Evolutionary conservation across 2,888 invertebrate genomes (phyloP).

Genomic region (Acanthopleura granulata): DNA sequence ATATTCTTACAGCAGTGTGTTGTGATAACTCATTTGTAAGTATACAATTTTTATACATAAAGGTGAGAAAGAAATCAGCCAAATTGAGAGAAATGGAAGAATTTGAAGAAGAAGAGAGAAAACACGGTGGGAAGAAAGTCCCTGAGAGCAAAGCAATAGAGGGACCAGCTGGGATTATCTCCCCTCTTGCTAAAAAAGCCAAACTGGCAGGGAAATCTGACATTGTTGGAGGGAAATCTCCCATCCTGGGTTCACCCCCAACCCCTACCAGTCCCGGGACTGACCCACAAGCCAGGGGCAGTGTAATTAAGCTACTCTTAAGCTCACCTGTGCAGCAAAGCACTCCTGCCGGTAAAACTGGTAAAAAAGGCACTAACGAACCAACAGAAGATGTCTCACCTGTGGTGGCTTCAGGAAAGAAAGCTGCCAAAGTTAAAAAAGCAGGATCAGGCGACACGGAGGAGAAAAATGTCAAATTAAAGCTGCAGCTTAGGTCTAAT

Average conservation of each 20-base stretch:
- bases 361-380: neutral
- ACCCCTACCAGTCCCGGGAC: neutral
- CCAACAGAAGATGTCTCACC: neutral
- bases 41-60: neutral
- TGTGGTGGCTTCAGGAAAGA: neutral
- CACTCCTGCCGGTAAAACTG: slow-evolving; percentile 30
- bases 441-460: neutral
- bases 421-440: slow-evolving; percentile 3
- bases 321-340: slow-evolving; percentile 53
- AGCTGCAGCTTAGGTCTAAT: neutral
- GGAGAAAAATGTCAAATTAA: neutral
- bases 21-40: no score
- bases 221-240: neutral
- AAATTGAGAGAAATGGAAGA: slow-evolving; percentile 94
- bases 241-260: neutral
- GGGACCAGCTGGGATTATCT: neutral
- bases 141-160: slow-evolving; percentile 76
- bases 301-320: slow-evolving; percentile 59
- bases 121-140: slow-evolving; percentile 69
- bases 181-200: neutral
- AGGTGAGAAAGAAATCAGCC: slow-evolving; percentile 92
- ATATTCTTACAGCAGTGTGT: no score
- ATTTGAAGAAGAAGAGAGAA: slow-evolving; percentile 62
- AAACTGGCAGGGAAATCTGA: neutral
- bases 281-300: slow-evolving; percentile 32